Evolutionary conservation across 2,113 vertebrate genomes (phyloP).

Genomic region (Seriola dumerili): DNA sequence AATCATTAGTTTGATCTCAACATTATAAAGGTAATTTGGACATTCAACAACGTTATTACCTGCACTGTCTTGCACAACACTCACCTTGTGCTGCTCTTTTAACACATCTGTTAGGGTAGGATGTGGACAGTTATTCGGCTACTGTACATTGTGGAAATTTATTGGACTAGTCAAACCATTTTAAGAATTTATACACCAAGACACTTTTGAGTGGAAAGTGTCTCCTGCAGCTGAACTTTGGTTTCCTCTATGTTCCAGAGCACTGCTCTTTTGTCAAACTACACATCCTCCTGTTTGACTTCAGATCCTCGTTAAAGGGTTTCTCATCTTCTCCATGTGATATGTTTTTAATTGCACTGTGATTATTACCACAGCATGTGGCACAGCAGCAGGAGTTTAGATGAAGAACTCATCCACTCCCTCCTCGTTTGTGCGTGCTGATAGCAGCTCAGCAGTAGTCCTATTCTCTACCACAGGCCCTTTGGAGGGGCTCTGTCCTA

Average conservation of each 20-base stretch:
- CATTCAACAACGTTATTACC: constrained; percentile 13
- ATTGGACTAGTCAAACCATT: constrained; percentile 2
- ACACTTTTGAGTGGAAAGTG: neutral
- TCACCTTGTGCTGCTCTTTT: neutral
- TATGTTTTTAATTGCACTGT: neutral
- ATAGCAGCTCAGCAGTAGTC: constrained; percentile 44
- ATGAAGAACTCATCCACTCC: constrained; percentile 85
- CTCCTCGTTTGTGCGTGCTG: constrained; percentile 37
- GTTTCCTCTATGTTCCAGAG: constrained; percentile 19
- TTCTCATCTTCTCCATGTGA: neutral
- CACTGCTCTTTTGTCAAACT: neutral
- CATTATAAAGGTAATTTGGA: constrained; percentile 26
- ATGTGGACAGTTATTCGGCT: neutral
- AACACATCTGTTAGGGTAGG: neutral
- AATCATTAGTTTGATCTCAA: constrained; percentile 20
- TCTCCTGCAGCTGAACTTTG: constrained; percentile 22
- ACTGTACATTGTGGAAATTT: neutral
- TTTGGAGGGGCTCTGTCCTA: constrained; percentile 43
- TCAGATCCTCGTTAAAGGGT: neutral
- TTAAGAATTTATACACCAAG: neutral
- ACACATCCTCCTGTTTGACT: neutral
- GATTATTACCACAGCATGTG: neutral
- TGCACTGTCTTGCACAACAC: neutral
- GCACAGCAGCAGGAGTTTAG: constrained; percentile 45
- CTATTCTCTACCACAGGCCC: constrained; percentile 30